Evolutionary conservation across 2,113 vertebrate genomes (phyloP).

Genomic region (Tautogolabrus adspersus): DNA sequence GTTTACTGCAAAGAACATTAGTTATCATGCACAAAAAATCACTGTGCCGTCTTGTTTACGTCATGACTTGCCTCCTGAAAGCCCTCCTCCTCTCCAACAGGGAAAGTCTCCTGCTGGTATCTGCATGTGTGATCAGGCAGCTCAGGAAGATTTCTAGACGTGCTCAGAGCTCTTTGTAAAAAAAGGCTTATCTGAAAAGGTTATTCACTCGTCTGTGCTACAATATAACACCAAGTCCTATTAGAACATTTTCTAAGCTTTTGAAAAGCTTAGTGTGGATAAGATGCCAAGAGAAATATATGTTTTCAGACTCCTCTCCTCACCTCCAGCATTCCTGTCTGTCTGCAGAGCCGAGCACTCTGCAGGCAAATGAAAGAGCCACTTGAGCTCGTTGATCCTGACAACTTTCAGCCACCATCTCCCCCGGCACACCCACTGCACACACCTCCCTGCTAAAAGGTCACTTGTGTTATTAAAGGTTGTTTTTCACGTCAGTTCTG

Average conservation of each 20-base stretch:
- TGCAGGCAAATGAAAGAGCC: conserved; percentile 4
- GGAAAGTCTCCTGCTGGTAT: too few species aligned
- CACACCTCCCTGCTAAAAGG: conserved; percentile 32
- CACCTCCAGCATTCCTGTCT: not conserved
- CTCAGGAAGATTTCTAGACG: too few species aligned
- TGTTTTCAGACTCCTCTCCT: not conserved
- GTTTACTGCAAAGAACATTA: not conserved
- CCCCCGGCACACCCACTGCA: not conserved
- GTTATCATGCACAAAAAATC: not conserved
- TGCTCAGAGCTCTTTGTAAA: too few species aligned
- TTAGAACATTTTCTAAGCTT: too few species aligned
- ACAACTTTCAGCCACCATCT: not conserved
- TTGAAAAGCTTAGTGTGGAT: not conserved
- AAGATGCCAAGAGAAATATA: not conserved
- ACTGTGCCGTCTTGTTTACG: too few species aligned
- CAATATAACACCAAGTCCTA: too few species aligned
- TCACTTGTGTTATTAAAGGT: conserved; percentile 66
- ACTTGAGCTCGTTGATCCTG: conserved; percentile 27
- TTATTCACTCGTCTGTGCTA: too few species aligned
- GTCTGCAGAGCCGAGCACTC: not conserved
- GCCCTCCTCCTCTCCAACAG: too few species aligned
- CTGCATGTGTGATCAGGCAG: too few species aligned
- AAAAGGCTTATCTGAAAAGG: too few species aligned
- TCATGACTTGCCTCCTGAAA: too few species aligned
- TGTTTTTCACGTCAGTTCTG: conserved; percentile 41